Evolutionary conservation across 2,113 vertebrate species (phyloP).

Genomic region (Gadus macrocephalus): DNA sequence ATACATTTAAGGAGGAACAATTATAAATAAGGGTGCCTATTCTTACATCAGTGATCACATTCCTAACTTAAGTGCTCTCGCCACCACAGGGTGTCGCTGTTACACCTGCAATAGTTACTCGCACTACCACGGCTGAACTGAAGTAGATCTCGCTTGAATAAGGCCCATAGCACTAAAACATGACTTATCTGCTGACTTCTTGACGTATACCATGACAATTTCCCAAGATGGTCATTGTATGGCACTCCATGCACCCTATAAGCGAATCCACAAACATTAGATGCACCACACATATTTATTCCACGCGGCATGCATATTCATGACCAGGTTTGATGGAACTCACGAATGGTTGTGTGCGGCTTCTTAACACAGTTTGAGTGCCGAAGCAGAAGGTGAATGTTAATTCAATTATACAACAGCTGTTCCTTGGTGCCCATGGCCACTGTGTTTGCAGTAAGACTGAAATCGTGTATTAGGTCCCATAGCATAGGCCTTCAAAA

Average conservation of each 20-base stretch:
- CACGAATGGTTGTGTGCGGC: slow-evolving; percentile 60
- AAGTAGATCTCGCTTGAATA: background rate
- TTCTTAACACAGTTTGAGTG: slow-evolving; percentile 61
- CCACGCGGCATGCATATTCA: slow-evolving; percentile 65
- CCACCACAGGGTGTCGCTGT: slow-evolving; percentile 65
- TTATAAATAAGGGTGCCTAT: too few species aligned
- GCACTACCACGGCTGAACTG: slow-evolving; percentile 20
- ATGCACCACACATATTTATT: slow-evolving; percentile 51
- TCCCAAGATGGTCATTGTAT: slow-evolving; percentile 41
- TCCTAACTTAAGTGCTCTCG: too few species aligned
- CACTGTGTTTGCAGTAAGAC: slow-evolving; percentile 68
- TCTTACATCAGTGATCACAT: too few species aligned
- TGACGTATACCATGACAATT: slow-evolving; percentile 37
- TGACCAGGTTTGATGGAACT: slow-evolving; percentile 65
- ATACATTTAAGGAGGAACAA: too few species aligned
- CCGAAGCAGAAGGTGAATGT: slow-evolving; percentile 71
- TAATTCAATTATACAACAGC: slow-evolving; percentile 76
- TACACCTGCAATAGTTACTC: slow-evolving; percentile 23
- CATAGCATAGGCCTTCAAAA: slow-evolving; percentile 57
- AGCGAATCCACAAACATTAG: slow-evolving; percentile 55
- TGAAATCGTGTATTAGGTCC: slow-evolving; percentile 68
- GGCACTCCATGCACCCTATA: slow-evolving; percentile 51
- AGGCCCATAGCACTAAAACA: slow-evolving; percentile 25
- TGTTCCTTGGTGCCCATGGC: slow-evolving; percentile 69
- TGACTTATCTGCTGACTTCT: slow-evolving; percentile 33